Evolutionary conservation across 2,113 vertebrate genomes (phyloP), one percentile per base, ranked within the genome.

Genomic region (Barnardius zonarius): DNA sequence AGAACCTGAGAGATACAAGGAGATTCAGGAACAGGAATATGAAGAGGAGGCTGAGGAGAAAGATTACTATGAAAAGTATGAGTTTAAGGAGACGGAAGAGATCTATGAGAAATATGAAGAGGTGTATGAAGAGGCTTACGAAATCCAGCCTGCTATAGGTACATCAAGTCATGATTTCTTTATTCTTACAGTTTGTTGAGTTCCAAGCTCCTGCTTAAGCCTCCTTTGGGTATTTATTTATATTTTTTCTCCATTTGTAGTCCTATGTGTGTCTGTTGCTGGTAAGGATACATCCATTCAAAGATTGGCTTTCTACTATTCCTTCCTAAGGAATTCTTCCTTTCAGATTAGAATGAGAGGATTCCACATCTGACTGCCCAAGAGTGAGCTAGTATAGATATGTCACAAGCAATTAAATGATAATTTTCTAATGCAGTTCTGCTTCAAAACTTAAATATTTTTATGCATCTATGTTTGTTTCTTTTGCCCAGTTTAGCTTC

Each of bases 131-230:
- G 96, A 97, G 57, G 73, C 92, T 57, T 95, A 97, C 3, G 89
- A 97, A 49, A 96, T 95, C 73, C 90, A 84, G 19, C 95, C 97
- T 92, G 87, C 97, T 66, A 96, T 90, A 98, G 98, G 98, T 98
- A 98, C 64, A 97, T 48, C 68, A n/a, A 24, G 28, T 79, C 4
- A 39, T 88, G 9, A 62, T 81, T 93, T 93, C 54, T 86, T 84
- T 84, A 39, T 73, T 84, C 52, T 87, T 92, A 20, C 1, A 48
- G 8, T 74, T 41, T 90, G 11, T 73, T 70, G 63, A 51, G 28
- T 62, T 83, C 61, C 41, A 49, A 79, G 23, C 33, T 85, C 11
- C 37, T 62, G 39, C 39, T 92, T 95, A 86, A 57, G 13, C 13
- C 6, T 78, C 31, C 28, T 80, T 41, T 70, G n/a, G 12, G 35